These are phyloP conservation scores for Erpornis zantholeuca DNA, from an alignment of 2,113 vertebrate species.

Conservation along the genomic window DNA sequence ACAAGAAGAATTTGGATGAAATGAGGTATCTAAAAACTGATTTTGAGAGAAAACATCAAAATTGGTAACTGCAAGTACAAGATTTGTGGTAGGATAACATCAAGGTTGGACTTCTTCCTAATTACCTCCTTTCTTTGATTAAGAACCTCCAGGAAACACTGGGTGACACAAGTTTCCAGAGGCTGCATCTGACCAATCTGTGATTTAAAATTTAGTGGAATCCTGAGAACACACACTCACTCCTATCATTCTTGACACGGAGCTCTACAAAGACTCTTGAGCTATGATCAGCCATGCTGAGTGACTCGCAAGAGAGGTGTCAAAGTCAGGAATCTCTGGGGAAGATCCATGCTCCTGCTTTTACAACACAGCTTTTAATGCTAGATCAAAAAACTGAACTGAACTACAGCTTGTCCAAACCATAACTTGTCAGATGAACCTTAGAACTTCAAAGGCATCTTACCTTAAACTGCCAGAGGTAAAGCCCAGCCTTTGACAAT, in stretches of 20 bases:
- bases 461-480: not conserved
- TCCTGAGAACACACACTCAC: fast-evolving
- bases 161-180: not conserved
- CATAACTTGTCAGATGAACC: not conserved
- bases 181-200: not conserved
- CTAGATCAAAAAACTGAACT: not conserved
- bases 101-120: not conserved
- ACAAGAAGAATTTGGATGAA: not conserved
- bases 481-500: not conserved
- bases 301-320: not conserved
- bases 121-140: not conserved
- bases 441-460: not conserved
- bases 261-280: not conserved
- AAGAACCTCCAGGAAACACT: not conserved
- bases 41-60: not conserved
- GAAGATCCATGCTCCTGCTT: not conserved
- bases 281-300: not conserved
- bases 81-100: not conserved
- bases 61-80: not conserved
- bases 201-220: not conserved
- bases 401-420: not conserved
- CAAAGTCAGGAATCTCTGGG: not conserved
- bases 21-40: not conserved
- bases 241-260: not conserved
- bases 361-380: not conserved